Conservation (phyloP, 2,888 invertebrate species). For the Sarcophaga rosellei region DNA sequence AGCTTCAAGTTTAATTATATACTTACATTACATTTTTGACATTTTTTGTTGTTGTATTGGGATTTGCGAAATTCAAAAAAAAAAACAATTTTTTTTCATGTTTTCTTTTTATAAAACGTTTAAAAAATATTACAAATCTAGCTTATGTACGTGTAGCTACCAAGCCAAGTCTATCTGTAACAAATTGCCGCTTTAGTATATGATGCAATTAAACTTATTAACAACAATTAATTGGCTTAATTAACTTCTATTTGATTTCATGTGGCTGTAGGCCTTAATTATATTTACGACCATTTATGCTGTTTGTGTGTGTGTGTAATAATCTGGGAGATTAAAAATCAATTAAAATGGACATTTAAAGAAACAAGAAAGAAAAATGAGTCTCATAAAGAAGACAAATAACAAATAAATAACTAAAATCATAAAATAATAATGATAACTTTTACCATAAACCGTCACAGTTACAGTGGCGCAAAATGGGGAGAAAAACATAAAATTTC, state of each 20-base stretch:
- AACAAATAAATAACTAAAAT: conserved; percentile 29
- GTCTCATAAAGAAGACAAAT: conserved; percentile 4
- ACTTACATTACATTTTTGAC: no score
- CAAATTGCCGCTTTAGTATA: conserved; percentile 9
- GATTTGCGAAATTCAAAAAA: no score
- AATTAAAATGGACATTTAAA: conserved; percentile 78
- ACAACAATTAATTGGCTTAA: conserved; percentile 68
- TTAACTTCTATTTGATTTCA: conserved; percentile 67
- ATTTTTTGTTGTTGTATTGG: no score
- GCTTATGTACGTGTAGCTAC: not conserved
- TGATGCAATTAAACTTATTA: conserved; percentile 63
- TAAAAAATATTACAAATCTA: no score
- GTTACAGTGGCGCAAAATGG: conserved; percentile 18
- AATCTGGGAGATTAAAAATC: conserved; percentile 78
- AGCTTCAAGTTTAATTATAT: no score
- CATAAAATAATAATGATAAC: conserved; percentile 47
- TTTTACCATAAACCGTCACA: not conserved
- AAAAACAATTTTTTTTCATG: no score
- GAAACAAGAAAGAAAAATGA: conserved; percentile 32
- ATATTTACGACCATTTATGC: not conserved
- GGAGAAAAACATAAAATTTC: not conserved
- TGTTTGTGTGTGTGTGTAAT: conserved; percentile 10
- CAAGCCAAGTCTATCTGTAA: not conserved
- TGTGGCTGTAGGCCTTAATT: conserved; percentile 42
- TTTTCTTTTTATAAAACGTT: no score